These are phyloP conservation scores for Acanthis flammea DNA, from an alignment of 2,797 vertebrate genomes.

Conservation along the genomic window DNA sequence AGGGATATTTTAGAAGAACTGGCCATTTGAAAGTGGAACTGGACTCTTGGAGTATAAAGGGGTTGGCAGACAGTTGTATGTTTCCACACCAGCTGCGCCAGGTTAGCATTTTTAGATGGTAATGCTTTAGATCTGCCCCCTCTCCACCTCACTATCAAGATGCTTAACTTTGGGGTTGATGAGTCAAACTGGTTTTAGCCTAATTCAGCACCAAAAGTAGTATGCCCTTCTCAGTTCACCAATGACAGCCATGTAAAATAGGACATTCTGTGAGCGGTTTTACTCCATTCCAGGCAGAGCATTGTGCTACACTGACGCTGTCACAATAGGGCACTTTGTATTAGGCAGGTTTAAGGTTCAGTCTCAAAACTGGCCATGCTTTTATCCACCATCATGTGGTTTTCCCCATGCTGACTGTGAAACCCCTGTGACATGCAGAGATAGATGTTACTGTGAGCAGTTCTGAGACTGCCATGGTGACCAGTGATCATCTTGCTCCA, in stretches of 20 bases:
- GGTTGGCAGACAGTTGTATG: neutral
- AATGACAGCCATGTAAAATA: neutral
- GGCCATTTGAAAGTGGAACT: neutral
- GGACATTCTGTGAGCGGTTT: neutral
- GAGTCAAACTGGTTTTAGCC: neutral
- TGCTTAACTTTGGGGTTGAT: neutral
- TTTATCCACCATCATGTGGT: neutral
- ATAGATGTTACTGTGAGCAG: neutral
- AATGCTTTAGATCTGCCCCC: neutral
- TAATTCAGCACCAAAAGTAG: neutral
- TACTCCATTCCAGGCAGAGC: neutral
- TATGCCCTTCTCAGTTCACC: neutral
- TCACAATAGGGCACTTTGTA: neutral
- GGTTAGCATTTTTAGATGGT: neutral
- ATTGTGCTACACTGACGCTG: rapidly evolving
- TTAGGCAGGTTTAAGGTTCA: neutral
- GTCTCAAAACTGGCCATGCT: neutral
- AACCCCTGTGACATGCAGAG: neutral
- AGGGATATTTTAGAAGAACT: neutral
- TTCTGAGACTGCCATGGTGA: neutral
- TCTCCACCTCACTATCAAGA: neutral
- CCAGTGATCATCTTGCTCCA: neutral
- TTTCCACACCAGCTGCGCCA: neutral
- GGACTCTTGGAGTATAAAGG: neutral
- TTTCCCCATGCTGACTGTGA: neutral